Conservation (phyloP, 2,113 vertebrate genomes). For the Triplophysa dalaica region DNA sequence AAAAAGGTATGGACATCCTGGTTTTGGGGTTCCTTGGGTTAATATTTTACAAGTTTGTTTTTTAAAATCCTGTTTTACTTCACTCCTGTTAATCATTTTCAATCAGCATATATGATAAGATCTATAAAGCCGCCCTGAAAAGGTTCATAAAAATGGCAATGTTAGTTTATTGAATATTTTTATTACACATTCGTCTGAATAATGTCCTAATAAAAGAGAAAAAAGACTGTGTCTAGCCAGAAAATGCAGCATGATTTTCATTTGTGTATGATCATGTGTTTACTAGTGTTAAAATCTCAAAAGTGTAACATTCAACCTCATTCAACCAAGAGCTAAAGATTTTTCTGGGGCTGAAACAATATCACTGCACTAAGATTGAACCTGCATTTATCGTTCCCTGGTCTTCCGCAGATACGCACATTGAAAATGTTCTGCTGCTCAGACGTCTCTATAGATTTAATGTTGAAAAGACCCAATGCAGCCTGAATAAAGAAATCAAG, state of each 20-base stretch:
- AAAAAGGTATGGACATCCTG: not conserved
- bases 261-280: not conserved
- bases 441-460: constrained; percentile 4
- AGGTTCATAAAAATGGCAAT: not conserved
- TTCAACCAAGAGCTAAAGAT: constrained; percentile 29
- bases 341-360: constrained; percentile 7
- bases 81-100: not conserved
- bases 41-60: not conserved
- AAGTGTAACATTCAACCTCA: not conserved
- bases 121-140: not conserved
- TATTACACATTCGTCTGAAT: not conserved
- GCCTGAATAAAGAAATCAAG: constrained; percentile 18
- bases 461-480: constrained; percentile 6
- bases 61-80: not conserved
- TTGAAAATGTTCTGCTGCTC: constrained; percentile 17
- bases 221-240: not conserved
- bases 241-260: not conserved
- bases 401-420: not conserved
- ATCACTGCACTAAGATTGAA: constrained; percentile 23
- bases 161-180: constrained; percentile 15
- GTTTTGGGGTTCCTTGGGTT: not conserved
- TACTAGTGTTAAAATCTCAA: not conserved
- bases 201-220: no score
- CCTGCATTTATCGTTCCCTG: not conserved
- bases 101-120: not conserved